These are phyloP conservation scores for Tinamus guttatus DNA, from an alignment of 2,113 vertebrate genomes.

Conservation along the genomic window DNA sequence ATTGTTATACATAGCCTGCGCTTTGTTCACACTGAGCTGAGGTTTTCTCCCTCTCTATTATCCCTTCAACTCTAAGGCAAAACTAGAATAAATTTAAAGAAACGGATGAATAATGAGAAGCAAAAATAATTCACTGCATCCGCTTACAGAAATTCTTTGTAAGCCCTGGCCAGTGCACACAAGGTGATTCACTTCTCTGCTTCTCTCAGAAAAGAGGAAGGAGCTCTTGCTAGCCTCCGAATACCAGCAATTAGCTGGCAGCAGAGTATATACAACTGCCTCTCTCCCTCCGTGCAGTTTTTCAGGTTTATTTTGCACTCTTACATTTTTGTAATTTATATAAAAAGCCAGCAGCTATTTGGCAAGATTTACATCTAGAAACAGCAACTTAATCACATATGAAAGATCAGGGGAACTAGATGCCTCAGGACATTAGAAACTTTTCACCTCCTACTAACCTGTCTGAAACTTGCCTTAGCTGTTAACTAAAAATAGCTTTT, in stretches of 20 bases:
- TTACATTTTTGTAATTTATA: conserved; percentile 38
- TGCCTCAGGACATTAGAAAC: conserved; percentile 41
- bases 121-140: neutral
- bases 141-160: neutral
- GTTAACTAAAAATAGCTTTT: conserved; percentile 44
- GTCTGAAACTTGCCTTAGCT: conserved; percentile 34
- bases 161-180: neutral
- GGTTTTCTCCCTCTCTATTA: neutral
- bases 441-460: conserved; percentile 52
- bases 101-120: neutral
- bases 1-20: neutral
- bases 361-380: conserved; percentile 50
- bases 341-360: conserved; percentile 50
- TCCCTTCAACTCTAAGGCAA: neutral
- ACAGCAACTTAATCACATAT: conserved; percentile 30
- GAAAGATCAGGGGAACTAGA: neutral
- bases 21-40: neutral
- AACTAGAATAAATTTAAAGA: neutral
- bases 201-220: neutral
- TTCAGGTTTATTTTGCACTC: conserved; percentile 18
- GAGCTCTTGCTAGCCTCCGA: neutral
- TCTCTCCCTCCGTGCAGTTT: conserved; percentile 5
- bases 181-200: neutral
- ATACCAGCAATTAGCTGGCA: conserved; percentile 31
- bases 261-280: neutral